phyloP scores from a whole-genome alignment of 2,888 invertebrate genomes.

The Sepiola atlantica region DNA sequence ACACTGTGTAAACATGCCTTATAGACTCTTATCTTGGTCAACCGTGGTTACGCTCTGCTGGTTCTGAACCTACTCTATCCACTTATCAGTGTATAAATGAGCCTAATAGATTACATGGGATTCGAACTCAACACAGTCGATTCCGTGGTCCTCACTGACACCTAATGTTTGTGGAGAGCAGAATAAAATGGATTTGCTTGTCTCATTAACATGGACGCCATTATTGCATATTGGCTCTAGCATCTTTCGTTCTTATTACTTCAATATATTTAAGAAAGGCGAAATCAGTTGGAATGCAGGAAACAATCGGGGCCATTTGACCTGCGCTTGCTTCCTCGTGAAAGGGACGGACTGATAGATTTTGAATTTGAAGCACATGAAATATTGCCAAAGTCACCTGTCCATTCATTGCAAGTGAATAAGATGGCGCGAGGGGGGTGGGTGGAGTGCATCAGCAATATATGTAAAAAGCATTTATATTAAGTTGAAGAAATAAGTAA shows the following conservation, averaged over 20 bases:
- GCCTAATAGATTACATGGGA: no score
- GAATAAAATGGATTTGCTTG: no score
- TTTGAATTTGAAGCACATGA: background rate
- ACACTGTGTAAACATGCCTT: no score
- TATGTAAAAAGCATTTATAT: background rate
- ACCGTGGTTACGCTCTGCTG: no score
- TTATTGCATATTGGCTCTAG: background rate
- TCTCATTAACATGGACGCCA: background rate
- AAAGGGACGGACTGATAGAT: background rate
- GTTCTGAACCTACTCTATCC: no score
- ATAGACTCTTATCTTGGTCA: no score
- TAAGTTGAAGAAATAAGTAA: background rate
- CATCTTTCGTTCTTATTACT: background rate
- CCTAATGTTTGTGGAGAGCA: no score
- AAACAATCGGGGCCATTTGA: background rate
- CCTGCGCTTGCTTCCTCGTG: background rate
- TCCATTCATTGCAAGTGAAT: background rate
- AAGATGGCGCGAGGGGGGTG: no score
- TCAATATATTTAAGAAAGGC: background rate
- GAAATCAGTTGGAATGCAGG: background rate
- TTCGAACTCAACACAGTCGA: no score
- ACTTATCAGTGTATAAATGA: background rate
- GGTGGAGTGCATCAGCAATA: background rate
- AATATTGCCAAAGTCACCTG: slow-evolving; percentile 32
- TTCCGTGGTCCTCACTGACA: no score